phyloP scores from a whole-genome alignment of 2,888 invertebrate species.

The Anticlea derivata region DNA sequence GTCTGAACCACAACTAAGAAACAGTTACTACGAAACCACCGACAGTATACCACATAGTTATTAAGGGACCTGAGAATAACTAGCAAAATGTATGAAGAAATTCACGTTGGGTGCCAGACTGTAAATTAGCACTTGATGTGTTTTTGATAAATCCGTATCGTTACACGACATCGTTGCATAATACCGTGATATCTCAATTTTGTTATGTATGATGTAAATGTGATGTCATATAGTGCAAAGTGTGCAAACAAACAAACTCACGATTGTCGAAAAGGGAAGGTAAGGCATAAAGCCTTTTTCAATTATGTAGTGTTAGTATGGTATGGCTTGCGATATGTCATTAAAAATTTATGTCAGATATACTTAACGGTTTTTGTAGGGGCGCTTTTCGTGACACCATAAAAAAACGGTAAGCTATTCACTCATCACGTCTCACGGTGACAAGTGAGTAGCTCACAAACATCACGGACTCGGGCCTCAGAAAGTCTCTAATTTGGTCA shows the following conservation, averaged over 20 bases:
- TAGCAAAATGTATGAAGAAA: conserved; percentile 6
- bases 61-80: conserved; percentile 1
- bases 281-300: no score
- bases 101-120: conserved; percentile 32
- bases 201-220: conserved; percentile 9
- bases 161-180: conserved; percentile 38
- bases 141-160: conserved; percentile 35
- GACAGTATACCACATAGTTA: not conserved
- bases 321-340: no score
- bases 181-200: conserved; percentile 27
- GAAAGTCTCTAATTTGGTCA: no score
- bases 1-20: conserved; percentile 7
- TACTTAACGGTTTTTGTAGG: no score
- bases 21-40: not conserved
- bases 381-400: no score
- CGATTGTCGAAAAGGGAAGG: not conserved
- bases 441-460: no score
- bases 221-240: conserved; percentile 30
- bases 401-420: no score
- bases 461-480: no score
- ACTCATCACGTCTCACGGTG: no score
- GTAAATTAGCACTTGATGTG: conserved; percentile 42
- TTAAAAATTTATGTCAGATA: no score
- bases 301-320: no score
- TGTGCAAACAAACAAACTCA: not conserved